phyloP scores from a whole-genome alignment of 2,888 invertebrate genomes.

The Andrena trimmerana region DNA sequence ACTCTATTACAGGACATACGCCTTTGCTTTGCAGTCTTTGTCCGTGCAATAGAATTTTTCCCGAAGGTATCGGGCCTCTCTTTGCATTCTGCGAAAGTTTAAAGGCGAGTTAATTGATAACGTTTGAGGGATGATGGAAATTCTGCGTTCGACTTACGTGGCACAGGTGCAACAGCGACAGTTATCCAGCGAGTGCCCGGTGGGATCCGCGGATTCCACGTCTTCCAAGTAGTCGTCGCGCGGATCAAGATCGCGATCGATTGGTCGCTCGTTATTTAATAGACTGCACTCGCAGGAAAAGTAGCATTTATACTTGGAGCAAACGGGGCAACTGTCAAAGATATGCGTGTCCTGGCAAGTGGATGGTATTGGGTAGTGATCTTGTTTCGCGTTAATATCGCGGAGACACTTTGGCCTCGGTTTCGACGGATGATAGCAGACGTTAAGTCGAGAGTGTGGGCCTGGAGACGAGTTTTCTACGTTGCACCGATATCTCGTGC shows the following conservation, averaged over 20 bases:
- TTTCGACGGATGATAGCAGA: constrained; percentile 67
- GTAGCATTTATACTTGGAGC: constrained; percentile 80
- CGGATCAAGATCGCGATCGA: not conserved
- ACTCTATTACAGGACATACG: not conserved
- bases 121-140: not conserved
- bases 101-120: not conserved
- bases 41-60: not conserved
- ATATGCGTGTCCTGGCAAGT: constrained; percentile 65
- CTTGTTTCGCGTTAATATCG: constrained; percentile 15
- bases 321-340: constrained; percentile 79
- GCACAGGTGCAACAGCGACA: not conserved
- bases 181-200: not conserved
- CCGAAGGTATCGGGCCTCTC: not conserved
- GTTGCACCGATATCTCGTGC: constrained; percentile 18
- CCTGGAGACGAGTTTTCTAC: not conserved
- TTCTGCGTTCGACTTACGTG: constrained; percentile 17
- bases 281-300: constrained; percentile 70
- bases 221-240: not conserved
- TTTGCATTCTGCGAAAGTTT: not conserved
- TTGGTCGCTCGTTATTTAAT: not conserved
- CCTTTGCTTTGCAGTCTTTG: not conserved
- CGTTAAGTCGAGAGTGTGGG: constrained; percentile 43
- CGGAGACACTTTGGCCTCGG: constrained; percentile 50
- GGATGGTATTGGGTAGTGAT: constrained; percentile 36
- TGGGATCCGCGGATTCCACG: not conserved